phyloP scores from a whole-genome alignment of 2,113 vertebrate genomes.

The Zosterops hypoxanthus region DNA sequence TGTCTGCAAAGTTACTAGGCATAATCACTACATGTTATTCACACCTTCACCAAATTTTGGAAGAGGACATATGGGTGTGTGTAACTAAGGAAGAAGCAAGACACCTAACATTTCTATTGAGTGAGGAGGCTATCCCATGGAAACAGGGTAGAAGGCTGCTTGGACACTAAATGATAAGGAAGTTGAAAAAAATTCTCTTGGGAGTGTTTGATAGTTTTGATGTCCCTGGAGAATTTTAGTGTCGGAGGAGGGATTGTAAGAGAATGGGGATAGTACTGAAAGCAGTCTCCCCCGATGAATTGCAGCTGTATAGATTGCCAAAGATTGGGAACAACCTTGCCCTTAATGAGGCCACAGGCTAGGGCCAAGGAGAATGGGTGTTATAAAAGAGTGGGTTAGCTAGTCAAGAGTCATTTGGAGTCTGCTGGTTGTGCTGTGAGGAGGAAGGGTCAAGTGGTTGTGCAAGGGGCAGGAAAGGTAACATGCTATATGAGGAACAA shows the following conservation, averaged over 20 bases:
- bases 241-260: neutral
- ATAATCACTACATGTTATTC: neutral
- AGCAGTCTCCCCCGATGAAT: neutral
- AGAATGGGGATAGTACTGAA: neutral
- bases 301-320: neutral
- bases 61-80: neutral
- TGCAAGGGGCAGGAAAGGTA: neutral
- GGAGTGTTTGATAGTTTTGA: neutral
- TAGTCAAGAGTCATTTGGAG: too few relatives aligned
- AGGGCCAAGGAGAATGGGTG: neutral
- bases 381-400: neutral
- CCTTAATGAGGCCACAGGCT: neutral
- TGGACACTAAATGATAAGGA: neutral
- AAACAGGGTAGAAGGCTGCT: neutral
- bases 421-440: neutral
- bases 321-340: neutral
- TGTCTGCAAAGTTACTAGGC: neutral
- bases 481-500: neutral
- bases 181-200: neutral
- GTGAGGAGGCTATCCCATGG: neutral
- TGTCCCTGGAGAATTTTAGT: neutral
- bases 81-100: neutral
- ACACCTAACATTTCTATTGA: neutral
- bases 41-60: neutral
- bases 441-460: neutral